phyloP scores from a whole-genome alignment of 2,113 vertebrate species.

The Lagopus muta region DNA sequence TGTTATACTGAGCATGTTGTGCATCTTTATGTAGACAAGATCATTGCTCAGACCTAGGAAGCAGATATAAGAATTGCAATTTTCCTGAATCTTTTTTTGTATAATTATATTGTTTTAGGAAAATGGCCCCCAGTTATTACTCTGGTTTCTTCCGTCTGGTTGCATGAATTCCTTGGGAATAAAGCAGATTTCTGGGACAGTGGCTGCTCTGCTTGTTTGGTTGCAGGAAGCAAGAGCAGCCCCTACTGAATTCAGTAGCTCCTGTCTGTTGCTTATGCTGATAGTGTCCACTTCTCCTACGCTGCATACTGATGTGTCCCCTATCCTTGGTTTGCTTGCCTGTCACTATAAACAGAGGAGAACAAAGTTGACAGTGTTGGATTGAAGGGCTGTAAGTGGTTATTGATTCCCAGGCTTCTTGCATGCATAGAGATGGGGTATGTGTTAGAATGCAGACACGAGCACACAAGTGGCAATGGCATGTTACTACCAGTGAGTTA shows the following conservation, averaged over 20 bases:
- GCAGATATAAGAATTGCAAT: not conserved
- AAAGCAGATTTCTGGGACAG: constrained; percentile 11
- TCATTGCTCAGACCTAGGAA: not conserved
- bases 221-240: not conserved
- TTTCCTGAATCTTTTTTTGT: not conserved
- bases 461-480: not conserved
- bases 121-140: not conserved
- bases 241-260: not conserved
- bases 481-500: rapidly evolving
- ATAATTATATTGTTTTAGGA: not conserved
- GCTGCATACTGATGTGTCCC: constrained; percentile 56
- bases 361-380: constrained; percentile 56
- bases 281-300: not conserved
- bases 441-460: not conserved
- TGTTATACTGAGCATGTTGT: not conserved
- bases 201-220: not conserved
- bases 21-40: not conserved
- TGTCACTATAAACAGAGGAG: constrained; percentile 40
- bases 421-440: not conserved
- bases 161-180: not conserved
- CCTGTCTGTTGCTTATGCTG: constrained; percentile 48
- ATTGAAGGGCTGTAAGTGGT: constrained; percentile 69
- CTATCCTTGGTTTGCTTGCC: constrained; percentile 40
- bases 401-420: constrained; percentile 62
- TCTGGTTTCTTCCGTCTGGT: not conserved